phyloP scores from a whole-genome alignment of 1,140 invertebrate species.

The Drosophila seguyi region DNA sequence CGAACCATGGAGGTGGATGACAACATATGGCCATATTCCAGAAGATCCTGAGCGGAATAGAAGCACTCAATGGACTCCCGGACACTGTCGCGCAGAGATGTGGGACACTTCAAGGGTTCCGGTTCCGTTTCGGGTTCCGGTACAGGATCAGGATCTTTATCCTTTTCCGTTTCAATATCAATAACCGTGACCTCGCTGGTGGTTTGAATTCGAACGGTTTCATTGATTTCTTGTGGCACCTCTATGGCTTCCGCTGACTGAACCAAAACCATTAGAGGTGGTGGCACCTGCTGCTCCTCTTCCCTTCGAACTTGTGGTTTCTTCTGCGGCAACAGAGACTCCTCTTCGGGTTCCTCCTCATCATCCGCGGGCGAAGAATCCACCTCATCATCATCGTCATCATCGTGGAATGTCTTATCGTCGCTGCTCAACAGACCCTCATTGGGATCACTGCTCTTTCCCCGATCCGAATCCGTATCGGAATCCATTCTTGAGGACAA shows the following conservation, averaged over 20 bases:
- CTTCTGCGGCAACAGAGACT: constrained; percentile 36
- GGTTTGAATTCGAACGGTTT: neutral
- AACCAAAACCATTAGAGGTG: constrained; percentile 39
- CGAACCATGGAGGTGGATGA: constrained; percentile 52
- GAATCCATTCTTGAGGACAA: constrained; percentile 33
- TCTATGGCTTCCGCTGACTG: constrained; percentile 61
- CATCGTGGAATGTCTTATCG: constrained; percentile 71
- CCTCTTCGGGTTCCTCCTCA: constrained; percentile 36
- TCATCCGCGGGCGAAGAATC: constrained; percentile 56
- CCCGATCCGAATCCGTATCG: constrained; percentile 70
- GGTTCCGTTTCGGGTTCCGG: constrained; percentile 3
- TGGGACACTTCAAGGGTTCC: constrained; percentile 25
- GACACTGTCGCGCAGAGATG: constrained; percentile 61
- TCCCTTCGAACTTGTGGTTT: constrained; percentile 8
- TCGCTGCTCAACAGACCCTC: constrained; percentile 72
- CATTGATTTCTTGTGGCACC: constrained; percentile 62
- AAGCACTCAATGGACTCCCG: constrained; percentile 80
- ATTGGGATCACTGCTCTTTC: constrained; percentile 77
- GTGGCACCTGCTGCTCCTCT: constrained; percentile 1
- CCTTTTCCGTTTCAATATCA: constrained; percentile 2
- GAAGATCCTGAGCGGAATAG: constrained; percentile 78
- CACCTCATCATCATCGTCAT: constrained; percentile 49
- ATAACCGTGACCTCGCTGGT: neutral
- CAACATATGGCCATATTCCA: constrained; percentile 75
- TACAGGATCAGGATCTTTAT: constrained; percentile 1